A percentile compares a stretch with the other conserved stretches of the same genome.
Evolutionary conservation across 2,113 vertebrate genomes (phyloP).

Genomic region (Podarcis muralis): DNA sequence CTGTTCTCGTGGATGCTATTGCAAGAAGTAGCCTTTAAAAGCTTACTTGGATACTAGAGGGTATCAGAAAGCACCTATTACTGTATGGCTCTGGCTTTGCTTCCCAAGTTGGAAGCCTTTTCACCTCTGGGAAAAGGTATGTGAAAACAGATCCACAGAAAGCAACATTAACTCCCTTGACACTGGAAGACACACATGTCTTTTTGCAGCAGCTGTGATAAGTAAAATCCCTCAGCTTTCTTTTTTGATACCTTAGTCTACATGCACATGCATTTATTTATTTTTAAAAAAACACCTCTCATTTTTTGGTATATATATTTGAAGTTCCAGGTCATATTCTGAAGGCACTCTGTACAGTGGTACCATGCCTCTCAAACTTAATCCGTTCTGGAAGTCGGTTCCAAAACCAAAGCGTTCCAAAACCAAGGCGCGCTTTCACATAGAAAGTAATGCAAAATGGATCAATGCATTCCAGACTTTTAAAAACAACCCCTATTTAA

Average conservation of each 20-base stretch:
- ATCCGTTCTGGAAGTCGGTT: too few species aligned
- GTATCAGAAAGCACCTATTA: neutral
- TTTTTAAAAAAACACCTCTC: neutral
- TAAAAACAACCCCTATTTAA: too few species aligned
- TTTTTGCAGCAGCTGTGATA: neutral
- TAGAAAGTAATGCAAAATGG: too few species aligned
- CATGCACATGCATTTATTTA: neutral
- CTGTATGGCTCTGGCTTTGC: neutral
- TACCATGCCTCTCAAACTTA: too few species aligned
- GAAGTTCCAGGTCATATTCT: neutral
- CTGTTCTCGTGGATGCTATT: neutral
- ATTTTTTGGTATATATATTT: neutral
- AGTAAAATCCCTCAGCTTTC: too few species aligned
- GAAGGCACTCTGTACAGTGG: neutral
- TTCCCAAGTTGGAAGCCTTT: conserved; percentile 3
- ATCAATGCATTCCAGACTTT: too few species aligned
- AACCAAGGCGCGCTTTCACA: too few species aligned
- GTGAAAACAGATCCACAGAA: conserved; percentile 1
- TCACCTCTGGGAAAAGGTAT: neutral
- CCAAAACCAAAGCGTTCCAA: too few species aligned
- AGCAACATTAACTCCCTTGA: neutral
- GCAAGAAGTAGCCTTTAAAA: neutral
- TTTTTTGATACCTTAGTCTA: neutral
- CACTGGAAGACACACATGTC: neutral
- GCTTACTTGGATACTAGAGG: neutral